Evolutionary conservation across 2,888 invertebrate species (phyloP).

Genomic region (Drosophila borborema): DNA sequence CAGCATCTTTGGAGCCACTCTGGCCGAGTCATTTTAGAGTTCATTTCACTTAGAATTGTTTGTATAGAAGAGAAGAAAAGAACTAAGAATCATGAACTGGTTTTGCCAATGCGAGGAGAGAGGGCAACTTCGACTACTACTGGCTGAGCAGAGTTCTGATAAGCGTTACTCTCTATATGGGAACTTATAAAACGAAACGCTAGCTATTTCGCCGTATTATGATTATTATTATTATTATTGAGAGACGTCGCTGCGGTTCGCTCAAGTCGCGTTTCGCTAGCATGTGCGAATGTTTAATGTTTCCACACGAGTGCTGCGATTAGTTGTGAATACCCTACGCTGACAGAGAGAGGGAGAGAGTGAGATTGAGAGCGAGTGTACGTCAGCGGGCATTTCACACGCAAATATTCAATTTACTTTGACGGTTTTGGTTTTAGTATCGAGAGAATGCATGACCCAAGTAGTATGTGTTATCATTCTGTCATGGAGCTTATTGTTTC

Average conservation of each 20-base stretch:
- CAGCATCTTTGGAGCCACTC: slow-evolving; percentile 14
- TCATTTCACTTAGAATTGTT: slow-evolving; percentile 14
- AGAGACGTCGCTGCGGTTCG: slow-evolving; percentile 11
- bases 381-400: slow-evolving; percentile 57
- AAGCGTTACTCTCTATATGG: slow-evolving; percentile 30
- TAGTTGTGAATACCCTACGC: slow-evolving; percentile 48
- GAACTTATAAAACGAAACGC: slow-evolving; percentile 17
- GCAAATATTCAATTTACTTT: slow-evolving; percentile 52
- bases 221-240: slow-evolving; percentile 20
- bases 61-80: slow-evolving; percentile 14
- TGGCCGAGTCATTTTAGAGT: slow-evolving; percentile 1
- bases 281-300: slow-evolving; percentile 58
- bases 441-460: slow-evolving; percentile 15
- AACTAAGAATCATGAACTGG: slow-evolving; percentile 59
- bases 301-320: slow-evolving; percentile 49
- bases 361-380: background rate
- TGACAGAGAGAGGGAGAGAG: background rate
- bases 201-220: slow-evolving; percentile 1
- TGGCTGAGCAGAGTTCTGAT: slow-evolving; percentile 33
- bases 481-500: slow-evolving; percentile 18
- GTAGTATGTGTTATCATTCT: slow-evolving; percentile 29
- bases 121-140: slow-evolving; percentile 27
- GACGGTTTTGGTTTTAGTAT: slow-evolving; percentile 31
- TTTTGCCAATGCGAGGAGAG: slow-evolving; percentile 40
- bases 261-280: slow-evolving; percentile 52